Evolutionary conservation across 2,797 vertebrate species (phyloP), one percentile per base, ranked within the genome.

Genomic region (Gymnodraco acuticeps): DNA sequence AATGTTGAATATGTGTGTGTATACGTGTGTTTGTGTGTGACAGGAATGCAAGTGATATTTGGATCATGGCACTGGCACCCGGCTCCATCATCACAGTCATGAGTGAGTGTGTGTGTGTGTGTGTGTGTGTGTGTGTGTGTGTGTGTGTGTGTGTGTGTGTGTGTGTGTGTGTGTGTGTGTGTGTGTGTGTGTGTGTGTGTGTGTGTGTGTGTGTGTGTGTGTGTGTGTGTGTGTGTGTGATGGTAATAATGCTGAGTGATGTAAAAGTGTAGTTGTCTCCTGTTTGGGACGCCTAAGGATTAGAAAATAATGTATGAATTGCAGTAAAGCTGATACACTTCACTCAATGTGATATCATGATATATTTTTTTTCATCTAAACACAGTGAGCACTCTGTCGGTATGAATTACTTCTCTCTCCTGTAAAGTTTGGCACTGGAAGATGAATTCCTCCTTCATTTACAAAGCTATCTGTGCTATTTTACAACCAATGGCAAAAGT

Each of bases 271-370:
- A 54, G 51, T 47, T 51, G 77, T 78, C 69, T 78, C 58, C 56
- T 59, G 65, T 67, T 61, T n/a, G 31, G 64, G 62, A 66, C 60
- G 72, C 38, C 13, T 1, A 6, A 48, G 45, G 64, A 83, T 69
- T 71, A 71, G 69, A 54, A 51, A 70, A 71, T 47, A 71, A 77
- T 61, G 52, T 70, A 74, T 63, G 61, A 53, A 62, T 33, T 48
- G 31, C 3, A n/a, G 16, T 53, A 38, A 58, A 42, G 65, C 47
- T 75, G 70, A 53, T 61, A 41, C 17, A 17, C 7, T 6, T 64
- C 8, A 60, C 46, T 48, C 23, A 27, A 41, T 64, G 2, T 45
- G 56, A 43, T 56, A 10, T 2, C 43, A 33, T n/a, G 1, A 11
- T 33, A 11, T 33, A 7, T 33, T 42, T 64, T 42, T 54, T 64